A percentile compares a stretch with the other conserved stretches of the same genome.
Conservation (phyloP, 2,113 vertebrate species). For the Chlorodrepanis virens region DNA sequence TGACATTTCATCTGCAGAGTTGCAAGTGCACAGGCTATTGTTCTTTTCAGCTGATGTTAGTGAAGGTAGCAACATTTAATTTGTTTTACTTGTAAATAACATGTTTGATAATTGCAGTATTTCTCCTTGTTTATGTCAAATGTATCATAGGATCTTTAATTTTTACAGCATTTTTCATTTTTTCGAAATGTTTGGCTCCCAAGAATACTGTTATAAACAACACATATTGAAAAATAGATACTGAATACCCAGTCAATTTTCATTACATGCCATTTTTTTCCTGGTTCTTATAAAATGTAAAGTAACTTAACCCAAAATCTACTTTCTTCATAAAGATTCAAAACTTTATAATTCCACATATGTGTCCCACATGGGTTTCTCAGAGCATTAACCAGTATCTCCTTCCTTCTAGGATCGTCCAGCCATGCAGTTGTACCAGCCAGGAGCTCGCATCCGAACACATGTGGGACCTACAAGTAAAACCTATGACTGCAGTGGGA, state of each 20-base stretch:
- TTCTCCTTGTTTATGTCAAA: not conserved
- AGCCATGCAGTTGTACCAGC: constrained; percentile 92
- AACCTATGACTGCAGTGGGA: constrained; percentile 75
- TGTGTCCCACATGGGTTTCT: not conserved
- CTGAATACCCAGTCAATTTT: not conserved
- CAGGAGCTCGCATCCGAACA: constrained; percentile 83
- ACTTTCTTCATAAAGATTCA: not conserved
- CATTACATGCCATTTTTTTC: not conserved
- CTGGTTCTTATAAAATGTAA: not conserved
- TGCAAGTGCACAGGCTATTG: not conserved
- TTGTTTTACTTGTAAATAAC: not conserved
- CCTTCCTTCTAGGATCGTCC: constrained; percentile 83
- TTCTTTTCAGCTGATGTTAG: not conserved
- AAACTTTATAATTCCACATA: not conserved
- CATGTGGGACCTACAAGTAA: constrained; percentile 78
- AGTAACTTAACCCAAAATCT: not conserved
- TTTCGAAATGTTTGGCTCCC: constrained; percentile 34
- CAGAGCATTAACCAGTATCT: constrained; percentile 4
- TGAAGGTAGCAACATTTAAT: not conserved
- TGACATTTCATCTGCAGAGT: not conserved
- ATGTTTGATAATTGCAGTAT: not conserved
- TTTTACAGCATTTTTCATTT: not conserved
- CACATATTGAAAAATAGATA: not conserved
- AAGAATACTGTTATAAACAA: constrained; percentile 12
- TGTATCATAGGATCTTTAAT: not conserved